These are phyloP conservation scores for Erpetoichthys calabaricus DNA, from an alignment of 2,797 vertebrate genomes.

Conservation along the genomic window DNA sequence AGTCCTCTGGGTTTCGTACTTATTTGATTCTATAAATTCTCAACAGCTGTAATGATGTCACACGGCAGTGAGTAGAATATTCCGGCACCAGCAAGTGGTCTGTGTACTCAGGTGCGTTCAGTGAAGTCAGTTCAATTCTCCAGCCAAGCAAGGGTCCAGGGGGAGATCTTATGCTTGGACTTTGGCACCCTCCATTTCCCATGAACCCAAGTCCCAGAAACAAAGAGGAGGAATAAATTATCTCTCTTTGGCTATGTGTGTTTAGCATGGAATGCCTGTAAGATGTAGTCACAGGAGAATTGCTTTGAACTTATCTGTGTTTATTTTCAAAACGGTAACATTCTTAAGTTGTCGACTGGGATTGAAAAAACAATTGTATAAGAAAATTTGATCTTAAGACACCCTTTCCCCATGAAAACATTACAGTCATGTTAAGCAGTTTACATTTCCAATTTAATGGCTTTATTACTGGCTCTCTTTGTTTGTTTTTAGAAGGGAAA, in stretches of 20 bases:
- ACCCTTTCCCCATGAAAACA: too few relatives aligned
- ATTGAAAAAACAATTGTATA: too few relatives aligned
- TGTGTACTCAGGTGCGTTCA: slow-evolving; percentile 61
- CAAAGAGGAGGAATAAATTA: slow-evolving; percentile 29
- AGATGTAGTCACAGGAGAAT: slow-evolving; percentile 14
- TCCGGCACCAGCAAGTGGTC: slow-evolving; percentile 38
- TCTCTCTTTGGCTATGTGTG: slow-evolving; percentile 22
- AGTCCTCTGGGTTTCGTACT: slow-evolving; percentile 3
- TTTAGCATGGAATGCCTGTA: slow-evolving; percentile 22
- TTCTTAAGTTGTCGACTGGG: not conserved
- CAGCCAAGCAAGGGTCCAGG: slow-evolving; percentile 34
- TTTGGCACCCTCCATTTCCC: slow-evolving; percentile 34
- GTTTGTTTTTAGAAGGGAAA: too few relatives aligned
- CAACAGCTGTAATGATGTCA: slow-evolving; percentile 60
- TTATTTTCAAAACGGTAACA: slow-evolving; percentile 4
- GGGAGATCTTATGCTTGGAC: slow-evolving; percentile 33
- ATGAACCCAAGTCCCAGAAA: slow-evolving; percentile 32
- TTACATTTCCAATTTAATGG: too few relatives aligned
- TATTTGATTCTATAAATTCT: slow-evolving; percentile 37
- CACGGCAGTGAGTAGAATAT: slow-evolving; percentile 42
- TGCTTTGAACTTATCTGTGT: slow-evolving; percentile 17
- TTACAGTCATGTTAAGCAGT: too few relatives aligned
- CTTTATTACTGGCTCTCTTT: too few relatives aligned
- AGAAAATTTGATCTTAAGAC: too few relatives aligned
- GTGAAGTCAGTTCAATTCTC: slow-evolving; percentile 44